phyloP scores from a whole-genome alignment of 30 jellyfish, hydroid and myxozoan genomes.

The Sanderia malayensis region DNA sequence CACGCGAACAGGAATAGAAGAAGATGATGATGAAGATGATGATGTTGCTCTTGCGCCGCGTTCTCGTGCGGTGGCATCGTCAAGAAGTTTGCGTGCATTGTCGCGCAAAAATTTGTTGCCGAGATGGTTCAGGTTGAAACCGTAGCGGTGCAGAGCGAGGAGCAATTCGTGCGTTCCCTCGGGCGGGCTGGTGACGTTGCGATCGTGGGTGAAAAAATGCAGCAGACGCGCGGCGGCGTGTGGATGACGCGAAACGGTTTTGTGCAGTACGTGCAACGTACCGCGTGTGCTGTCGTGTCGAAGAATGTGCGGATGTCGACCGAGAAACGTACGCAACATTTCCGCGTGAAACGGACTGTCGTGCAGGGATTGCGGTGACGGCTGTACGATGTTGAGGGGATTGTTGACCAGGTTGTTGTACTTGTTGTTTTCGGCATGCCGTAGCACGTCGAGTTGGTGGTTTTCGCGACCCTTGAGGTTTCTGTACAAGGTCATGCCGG shows the following conservation, averaged over 20 bases:
- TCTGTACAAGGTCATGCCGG: background rate
- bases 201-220: background rate
- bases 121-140: too few species aligned
- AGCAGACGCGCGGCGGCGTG: background rate
- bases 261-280: background rate
- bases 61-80: too few species aligned
- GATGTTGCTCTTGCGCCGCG: background rate
- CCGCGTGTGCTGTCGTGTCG: background rate
- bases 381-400: background rate
- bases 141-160: background rate
- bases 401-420: background rate
- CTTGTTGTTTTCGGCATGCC: background rate
- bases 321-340: background rate
- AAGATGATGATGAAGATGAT: background rate
- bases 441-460: background rate
- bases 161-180: background rate
- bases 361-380: background rate
- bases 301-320: background rate
- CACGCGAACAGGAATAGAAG: too few species aligned
- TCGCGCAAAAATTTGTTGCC: too few species aligned
- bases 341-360: background rate
- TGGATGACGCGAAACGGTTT: background rate
- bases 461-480: background rate
- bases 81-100: too few species aligned
- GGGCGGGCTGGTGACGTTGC: background rate